These are phyloP conservation scores for Linyphia triangularis DNA, from an alignment of 2,888 invertebrate genomes.

Conservation along the genomic window DNA sequence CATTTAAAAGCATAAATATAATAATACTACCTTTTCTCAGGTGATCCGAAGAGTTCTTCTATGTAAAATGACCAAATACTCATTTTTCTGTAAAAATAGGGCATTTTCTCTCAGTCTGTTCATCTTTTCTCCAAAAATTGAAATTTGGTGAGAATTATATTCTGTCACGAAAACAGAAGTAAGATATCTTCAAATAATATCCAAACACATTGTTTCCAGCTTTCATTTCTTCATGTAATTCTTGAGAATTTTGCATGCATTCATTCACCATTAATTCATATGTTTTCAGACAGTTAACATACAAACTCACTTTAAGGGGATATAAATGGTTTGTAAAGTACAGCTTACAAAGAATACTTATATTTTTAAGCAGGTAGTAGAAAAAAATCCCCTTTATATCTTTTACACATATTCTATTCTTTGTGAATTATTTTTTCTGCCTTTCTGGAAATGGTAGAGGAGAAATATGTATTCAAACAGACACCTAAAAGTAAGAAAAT, in stretches of 20 bases:
- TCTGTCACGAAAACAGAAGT: neutral
- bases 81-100: neutral
- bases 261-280: neutral
- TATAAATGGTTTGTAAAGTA: too few species aligned
- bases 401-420: too few species aligned
- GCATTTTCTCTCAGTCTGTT: neutral
- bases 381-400: too few species aligned
- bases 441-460: too few species aligned
- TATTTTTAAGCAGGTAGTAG: too few species aligned
- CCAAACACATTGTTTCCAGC: neutral
- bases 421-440: too few species aligned
- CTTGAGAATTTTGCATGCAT: neutral
- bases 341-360: too few species aligned
- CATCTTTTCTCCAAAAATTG: neutral
- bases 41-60: constrained; percentile 9
- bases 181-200: neutral
- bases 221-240: neutral
- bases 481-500: too few species aligned
- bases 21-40: constrained; percentile 8
- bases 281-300: too few species aligned
- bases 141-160: neutral
- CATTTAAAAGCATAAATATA: neutral
- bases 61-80: neutral
- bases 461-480: too few species aligned
- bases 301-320: too few species aligned